Evolutionary conservation across 1,140 invertebrate species (phyloP), one percentile per base, ranked within the genome.

Genomic region (Reticulitermes speratus): DNA sequence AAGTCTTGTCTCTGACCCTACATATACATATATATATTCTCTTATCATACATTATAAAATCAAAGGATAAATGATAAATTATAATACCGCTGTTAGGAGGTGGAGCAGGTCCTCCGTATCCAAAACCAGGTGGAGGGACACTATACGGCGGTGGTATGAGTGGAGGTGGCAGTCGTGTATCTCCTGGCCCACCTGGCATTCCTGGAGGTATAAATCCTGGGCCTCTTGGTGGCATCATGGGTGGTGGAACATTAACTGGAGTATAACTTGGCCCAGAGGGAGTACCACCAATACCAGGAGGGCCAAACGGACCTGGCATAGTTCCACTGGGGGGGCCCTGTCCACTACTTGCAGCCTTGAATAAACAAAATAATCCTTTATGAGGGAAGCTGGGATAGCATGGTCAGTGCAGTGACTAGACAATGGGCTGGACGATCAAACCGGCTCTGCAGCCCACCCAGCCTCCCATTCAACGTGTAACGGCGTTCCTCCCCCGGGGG

Each of bases 111-210:
- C 91, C 91, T 82, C 91, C 90, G 88, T 92, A 92, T 44, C 93
- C 94, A 90, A 95, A 96, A 82, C 95, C 95, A 52, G 95, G 95
- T 44, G 96, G 96, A 84, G 96, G 95, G 88, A 96, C 94, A 84
- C 93, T 95, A 91, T 96, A 96, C 69, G 94, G 93, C 82, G 95
- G 93, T 89, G 95, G 93, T 89, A 96, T 94, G 89, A 95, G 94
- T 14, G 94, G 94, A n/a, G 94, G 93, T 89, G 91, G 91, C 30
- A 75, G 59, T 3, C 52, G n/a, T 65, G 75, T 65, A 30, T 59
- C 85, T n/a, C 55, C 86, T 59, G 86, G 86, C 86, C 90, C 91
- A 85, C 91, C 90, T 25, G 91, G 91, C 85, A 92, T 87, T 86
- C 89, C 90, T 82, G 91, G 91, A 83, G 91, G 91, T 87, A 92